These are phyloP conservation scores for Ascaphus truei DNA, from an alignment of 2,113 vertebrate species.

Conservation along the genomic window DNA sequence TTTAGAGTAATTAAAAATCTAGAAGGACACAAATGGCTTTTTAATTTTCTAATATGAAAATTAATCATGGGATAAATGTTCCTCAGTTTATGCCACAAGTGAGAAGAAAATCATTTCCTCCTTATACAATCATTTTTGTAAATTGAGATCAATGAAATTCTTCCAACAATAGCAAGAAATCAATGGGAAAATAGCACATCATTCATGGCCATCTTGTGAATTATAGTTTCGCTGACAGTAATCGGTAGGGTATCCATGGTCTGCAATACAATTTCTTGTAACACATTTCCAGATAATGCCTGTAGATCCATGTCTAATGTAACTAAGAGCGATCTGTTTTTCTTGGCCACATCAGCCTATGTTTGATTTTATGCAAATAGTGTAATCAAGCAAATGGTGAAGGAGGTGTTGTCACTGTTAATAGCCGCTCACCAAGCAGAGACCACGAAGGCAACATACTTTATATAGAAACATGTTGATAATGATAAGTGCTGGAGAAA, in stretches of 20 bases:
- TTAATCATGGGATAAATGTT: conserved; percentile 27
- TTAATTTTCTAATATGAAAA: conserved; percentile 41
- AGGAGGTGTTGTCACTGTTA: conserved; percentile 43
- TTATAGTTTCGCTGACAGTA: conserved; percentile 62
- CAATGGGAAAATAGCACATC: conserved; percentile 62
- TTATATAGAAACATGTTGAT: not conserved
- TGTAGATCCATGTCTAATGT: conserved; percentile 54
- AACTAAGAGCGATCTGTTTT: conserved; percentile 50
- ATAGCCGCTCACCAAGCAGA: not conserved
- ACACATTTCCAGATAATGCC: conserved; percentile 42
- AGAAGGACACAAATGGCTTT: conserved; percentile 24
- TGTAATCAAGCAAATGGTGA: conserved; percentile 61
- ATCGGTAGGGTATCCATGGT: conserved; percentile 50
- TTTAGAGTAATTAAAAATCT: not conserved
- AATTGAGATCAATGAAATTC: conserved; percentile 65
- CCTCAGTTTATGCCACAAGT: conserved; percentile 41
- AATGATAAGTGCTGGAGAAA: not conserved
- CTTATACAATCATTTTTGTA: conserved; percentile 57
- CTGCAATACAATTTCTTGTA: conserved; percentile 53
- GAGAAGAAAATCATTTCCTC: conserved; percentile 47
- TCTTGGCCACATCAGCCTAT: conserved; percentile 47
- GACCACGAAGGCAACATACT: conserved; percentile 11
- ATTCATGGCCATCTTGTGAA: conserved; percentile 64
- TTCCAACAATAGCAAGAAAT: conserved; percentile 63
- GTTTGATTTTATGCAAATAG: conserved; percentile 67